Conservation (phyloP, 2,113 vertebrate genomes). For the Gadus chalcogrammus region DNA sequence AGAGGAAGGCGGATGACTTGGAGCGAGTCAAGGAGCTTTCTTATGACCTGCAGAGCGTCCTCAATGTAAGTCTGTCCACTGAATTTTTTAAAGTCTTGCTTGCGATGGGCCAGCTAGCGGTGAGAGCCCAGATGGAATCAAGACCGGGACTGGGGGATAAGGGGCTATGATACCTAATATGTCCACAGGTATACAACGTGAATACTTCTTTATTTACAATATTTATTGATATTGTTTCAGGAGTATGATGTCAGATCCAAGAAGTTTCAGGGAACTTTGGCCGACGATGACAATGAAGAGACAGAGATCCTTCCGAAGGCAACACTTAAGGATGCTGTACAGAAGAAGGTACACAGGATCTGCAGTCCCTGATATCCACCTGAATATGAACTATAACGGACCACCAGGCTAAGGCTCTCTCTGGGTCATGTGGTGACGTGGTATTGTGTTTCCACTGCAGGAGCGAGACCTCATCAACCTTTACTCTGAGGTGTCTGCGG, state of each 20-base stretch:
- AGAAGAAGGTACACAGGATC: conserved; percentile 75
- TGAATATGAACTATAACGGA: too few species aligned
- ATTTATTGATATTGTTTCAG: conserved; percentile 57
- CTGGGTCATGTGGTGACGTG: not conserved
- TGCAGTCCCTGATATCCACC: too few species aligned
- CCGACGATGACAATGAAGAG: conserved; percentile 44
- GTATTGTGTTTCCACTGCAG: conserved; percentile 57
- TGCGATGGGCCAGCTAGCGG: not conserved
- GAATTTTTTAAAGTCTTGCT: too few species aligned
- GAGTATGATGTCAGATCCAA: conserved; percentile 81
- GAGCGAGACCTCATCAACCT: conserved; percentile 78
- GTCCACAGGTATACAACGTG: not conserved
- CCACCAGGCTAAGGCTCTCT: too few species aligned
- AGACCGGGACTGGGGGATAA: not conserved
- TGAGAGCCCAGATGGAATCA: not conserved
- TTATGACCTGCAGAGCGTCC: conserved; percentile 74
- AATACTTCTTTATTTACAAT: not conserved
- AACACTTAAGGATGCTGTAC: conserved; percentile 78
- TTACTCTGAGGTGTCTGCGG: conserved; percentile 77
- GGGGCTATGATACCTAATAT: too few species aligned
- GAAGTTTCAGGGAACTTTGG: conserved; percentile 78
- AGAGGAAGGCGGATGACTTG: conserved; percentile 78
- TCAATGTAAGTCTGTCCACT: conserved; percentile 72
- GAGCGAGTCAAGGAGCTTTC: conserved; percentile 69
- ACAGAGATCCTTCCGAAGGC: conserved; percentile 56